These are phyloP conservation scores for Ailurus styani DNA, from an alignment of 2,113 vertebrate species.

Conservation along the genomic window DNA sequence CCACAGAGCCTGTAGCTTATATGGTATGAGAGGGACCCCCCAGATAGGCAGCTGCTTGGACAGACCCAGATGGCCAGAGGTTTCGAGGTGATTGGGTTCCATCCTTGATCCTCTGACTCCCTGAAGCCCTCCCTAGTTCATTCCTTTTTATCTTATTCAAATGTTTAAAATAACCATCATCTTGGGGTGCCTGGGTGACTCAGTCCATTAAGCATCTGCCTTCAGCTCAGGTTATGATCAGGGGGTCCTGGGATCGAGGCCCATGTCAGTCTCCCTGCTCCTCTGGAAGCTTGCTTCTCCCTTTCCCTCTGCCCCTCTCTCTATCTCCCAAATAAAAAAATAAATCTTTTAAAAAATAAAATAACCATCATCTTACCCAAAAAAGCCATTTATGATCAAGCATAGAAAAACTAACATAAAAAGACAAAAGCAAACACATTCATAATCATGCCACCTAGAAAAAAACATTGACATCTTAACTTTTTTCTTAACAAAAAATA, in stretches of 20 bases:
- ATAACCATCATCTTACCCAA: neutral
- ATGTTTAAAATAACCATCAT: neutral
- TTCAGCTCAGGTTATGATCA: too few relatives aligned
- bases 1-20: neutral
- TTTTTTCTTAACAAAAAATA: constrained; percentile 11
- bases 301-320: too few relatives aligned
- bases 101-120: neutral
- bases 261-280: too few relatives aligned
- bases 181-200: neutral
- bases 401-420: neutral
- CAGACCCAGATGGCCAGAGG: neutral
- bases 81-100: neutral
- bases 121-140: neutral
- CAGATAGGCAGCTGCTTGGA: neutral
- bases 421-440: neutral
- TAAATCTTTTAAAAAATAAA: neutral
- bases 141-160: neutral
- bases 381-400: neutral
- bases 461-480: neutral
- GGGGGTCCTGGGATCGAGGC: too few relatives aligned
- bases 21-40: neutral
- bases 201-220: too few relatives aligned
- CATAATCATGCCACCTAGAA: neutral
- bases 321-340: too few relatives aligned
- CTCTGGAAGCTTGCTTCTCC: too few relatives aligned